Evolutionary conservation across 2,113 vertebrate species (phyloP).

Genomic region (Arvicanthis niloticus): DNA sequence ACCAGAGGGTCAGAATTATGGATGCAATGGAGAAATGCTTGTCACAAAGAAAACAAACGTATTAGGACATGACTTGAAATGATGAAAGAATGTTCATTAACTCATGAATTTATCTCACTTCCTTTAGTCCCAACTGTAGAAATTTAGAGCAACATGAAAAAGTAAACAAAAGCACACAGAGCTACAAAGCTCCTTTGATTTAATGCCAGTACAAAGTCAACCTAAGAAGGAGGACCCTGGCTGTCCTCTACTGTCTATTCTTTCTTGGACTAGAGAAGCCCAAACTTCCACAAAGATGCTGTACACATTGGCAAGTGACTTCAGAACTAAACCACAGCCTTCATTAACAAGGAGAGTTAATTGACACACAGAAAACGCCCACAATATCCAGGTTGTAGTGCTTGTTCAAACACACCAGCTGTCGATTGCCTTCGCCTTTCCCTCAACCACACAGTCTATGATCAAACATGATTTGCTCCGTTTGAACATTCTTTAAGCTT

Average conservation of each 20-base stretch:
- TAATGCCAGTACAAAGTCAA: background rate
- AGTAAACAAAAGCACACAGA: background rate
- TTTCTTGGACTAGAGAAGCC: too few species aligned
- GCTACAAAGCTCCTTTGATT: background rate
- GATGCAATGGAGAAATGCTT: background rate
- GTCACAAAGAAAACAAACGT: background rate
- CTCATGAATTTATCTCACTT: background rate
- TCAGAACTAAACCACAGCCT: background rate
- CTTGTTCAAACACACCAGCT: background rate
- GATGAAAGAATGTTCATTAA: background rate
- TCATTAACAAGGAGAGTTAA: background rate
- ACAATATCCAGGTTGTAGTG: background rate
- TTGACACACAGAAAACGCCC: background rate
- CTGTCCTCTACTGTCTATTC: background rate
- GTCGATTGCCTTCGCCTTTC: background rate
- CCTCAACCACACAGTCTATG: background rate
- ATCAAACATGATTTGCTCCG: background rate
- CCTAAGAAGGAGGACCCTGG: too few species aligned
- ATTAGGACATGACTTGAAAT: background rate
- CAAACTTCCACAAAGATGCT: background rate
- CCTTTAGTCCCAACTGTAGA: background rate
- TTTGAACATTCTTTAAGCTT: background rate
- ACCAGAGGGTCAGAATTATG: background rate
- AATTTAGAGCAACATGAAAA: background rate
- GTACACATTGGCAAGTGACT: background rate